Evolutionary conservation across 2,113 vertebrate species (phyloP), one percentile per base, ranked within the genome.

Genomic region (Agapornis roseicollis): DNA sequence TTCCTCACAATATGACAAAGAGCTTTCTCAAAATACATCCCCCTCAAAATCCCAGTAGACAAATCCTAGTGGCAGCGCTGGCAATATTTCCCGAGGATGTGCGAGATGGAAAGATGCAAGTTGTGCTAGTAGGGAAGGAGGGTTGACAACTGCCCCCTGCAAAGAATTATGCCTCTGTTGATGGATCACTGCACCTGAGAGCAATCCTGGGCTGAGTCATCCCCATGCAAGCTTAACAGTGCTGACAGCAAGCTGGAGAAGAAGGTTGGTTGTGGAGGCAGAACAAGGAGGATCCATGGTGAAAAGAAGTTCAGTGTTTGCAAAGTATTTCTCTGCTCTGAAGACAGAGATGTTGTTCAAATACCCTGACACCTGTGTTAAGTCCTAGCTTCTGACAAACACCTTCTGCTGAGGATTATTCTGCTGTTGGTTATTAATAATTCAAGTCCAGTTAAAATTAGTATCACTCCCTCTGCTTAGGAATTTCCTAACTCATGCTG

Each of bases 301-400:
- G 68, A 50, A 85, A 80, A 69, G 58, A 66, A 58, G 10, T 20
- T 55, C 47, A 27, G 39, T 18, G 8, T 49, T 64, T 31, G 49
- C 37, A 55, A 78, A 68, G 52, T 11, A 29, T 19, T 69, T 29
- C 64, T 55, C 28, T 19, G 31, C 39, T 80, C 25, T 11, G n/a
- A 89, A 56, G 41, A 29, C 27, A 87, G 64, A 92, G 13, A 25
- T 3, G 1, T 6, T n/a, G 50, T 20, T 5, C 70, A 69, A 82
- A 69, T 1, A 80, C 8, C 8, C 41, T 53, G 28, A 8, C 2
- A 3, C n/a, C 25, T 1, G 0, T 13, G 31, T 28, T 10, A 27
- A 68, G 16, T 13, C 44, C 1, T 1, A 53, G 35, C 17, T 81
- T 49, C 55, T 4, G 0, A 49, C 6, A 16, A 73, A 28, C 63